phyloP scores from a whole-genome alignment of 2,113 vertebrate species.

The Sorex araneus region DNA sequence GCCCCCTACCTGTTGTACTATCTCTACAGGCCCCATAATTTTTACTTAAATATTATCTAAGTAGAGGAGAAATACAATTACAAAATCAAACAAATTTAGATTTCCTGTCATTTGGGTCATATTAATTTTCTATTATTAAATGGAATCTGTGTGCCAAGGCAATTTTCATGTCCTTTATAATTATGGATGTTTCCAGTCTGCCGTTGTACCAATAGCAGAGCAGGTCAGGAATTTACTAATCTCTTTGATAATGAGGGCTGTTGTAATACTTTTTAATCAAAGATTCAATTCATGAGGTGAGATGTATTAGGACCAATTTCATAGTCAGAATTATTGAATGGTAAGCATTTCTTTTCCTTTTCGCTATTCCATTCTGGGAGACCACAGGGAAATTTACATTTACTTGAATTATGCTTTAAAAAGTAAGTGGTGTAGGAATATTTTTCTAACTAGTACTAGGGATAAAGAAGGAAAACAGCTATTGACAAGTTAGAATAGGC shows the following conservation, averaged over 20 bases:
- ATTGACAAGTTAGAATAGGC: conserved; percentile 85
- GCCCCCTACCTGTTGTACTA: no score
- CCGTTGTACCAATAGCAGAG: conserved; percentile 68
- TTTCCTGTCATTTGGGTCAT: conserved; percentile 39
- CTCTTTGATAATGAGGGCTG: conserved; percentile 55
- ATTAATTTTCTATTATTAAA: conserved; percentile 74
- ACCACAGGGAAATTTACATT: conserved; percentile 59
- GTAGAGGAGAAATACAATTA: conserved; percentile 54
- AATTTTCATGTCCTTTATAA: conserved; percentile 59
- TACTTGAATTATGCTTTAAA: conserved; percentile 73
- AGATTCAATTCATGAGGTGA: neutral
- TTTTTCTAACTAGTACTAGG: conserved; percentile 81
- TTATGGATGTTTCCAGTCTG: conserved; percentile 37
- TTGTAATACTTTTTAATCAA: conserved; percentile 70
- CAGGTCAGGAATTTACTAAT: conserved; percentile 74
- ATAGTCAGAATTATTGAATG: conserved; percentile 76
- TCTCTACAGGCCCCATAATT: neutral
- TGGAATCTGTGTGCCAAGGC: conserved; percentile 62
- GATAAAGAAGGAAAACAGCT: conserved; percentile 82
- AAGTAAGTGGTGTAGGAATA: conserved; percentile 49
- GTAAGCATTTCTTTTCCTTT: conserved; percentile 46
- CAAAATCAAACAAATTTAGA: conserved; percentile 52
- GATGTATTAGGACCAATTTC: conserved; percentile 69
- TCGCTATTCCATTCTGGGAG: conserved; percentile 66
- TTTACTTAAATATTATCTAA: no score